These are phyloP conservation scores for Erebia ligea DNA, from an alignment of 2,888 invertebrate species.

Conservation along the genomic window DNA sequence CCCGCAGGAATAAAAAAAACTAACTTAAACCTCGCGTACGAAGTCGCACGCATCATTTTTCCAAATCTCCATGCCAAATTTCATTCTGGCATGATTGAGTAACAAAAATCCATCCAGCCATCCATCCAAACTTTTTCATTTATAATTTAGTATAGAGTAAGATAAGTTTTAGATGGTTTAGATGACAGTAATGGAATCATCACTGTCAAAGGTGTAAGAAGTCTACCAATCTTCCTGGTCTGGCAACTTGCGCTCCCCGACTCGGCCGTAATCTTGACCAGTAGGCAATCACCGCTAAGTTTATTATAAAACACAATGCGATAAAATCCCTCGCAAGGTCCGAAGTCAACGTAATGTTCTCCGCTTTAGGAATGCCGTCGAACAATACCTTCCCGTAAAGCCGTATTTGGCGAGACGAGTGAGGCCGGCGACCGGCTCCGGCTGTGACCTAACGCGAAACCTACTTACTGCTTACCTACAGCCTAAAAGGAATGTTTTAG, in stretches of 20 bases:
- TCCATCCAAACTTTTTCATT: no score
- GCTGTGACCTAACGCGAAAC: slow-evolving; percentile 42
- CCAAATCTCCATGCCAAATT: no score
- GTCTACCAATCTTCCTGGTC: neutral
- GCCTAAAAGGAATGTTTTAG: slow-evolving; percentile 26
- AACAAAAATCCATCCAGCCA: no score
- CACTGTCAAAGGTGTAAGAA: neutral
- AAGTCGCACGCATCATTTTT: no score
- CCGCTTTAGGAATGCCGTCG: slow-evolving; percentile 45
- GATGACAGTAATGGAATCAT: neutral
- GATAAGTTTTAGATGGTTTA: no score
- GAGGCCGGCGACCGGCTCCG: slow-evolving; percentile 42
- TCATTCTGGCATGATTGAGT: no score
- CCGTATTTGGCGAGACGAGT: slow-evolving; percentile 45
- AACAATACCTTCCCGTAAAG: slow-evolving; percentile 46
- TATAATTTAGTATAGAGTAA: no score
- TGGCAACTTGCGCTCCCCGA: no score
- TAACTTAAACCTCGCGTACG: no score
- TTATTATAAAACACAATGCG: slow-evolving; percentile 24
- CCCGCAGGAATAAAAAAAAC: no score
- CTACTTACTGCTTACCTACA: slow-evolving; percentile 33
- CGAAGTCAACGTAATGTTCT: slow-evolving; percentile 35
- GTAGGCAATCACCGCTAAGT: no score
- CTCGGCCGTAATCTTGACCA: no score
- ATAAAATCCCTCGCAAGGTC: slow-evolving; percentile 30